These are phyloP conservation scores for Misgurnus anguillicaudatus DNA, from an alignment of 2,113 vertebrate species.

Conservation along the genomic window DNA sequence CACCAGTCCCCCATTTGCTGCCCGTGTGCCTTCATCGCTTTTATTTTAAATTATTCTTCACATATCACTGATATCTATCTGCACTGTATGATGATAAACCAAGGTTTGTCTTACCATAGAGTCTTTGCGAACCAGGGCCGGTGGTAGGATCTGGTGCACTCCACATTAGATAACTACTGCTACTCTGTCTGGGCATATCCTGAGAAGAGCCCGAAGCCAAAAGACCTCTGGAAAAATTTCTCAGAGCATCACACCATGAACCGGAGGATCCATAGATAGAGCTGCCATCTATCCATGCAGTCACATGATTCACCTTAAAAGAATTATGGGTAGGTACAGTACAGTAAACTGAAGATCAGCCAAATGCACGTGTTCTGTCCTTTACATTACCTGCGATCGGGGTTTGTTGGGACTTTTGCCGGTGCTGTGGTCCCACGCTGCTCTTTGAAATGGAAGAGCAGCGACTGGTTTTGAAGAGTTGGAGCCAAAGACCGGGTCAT, in stretches of 20 bases:
- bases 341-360: not conserved
- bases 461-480: constrained; percentile 65
- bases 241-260: constrained; percentile 88
- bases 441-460: constrained; percentile 84
- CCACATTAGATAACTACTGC: constrained; percentile 79
- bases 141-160: constrained; percentile 81
- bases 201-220: constrained; percentile 70
- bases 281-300: constrained; percentile 94
- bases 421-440: constrained; percentile 77
- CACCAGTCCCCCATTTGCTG: no score
- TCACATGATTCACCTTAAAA: constrained; percentile 84
- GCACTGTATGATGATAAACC: no score
- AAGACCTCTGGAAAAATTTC: constrained; percentile 81
- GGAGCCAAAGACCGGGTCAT: constrained; percentile 84
- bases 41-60: no score
- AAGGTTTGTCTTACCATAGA: constrained; percentile 73
- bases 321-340: not conserved
- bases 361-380: not conserved
- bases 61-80: no score
- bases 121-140: constrained; percentile 66
- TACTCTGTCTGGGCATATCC: constrained; percentile 72
- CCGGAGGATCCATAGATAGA: constrained; percentile 91
- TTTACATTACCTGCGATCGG: constrained; percentile 73
- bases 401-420: constrained; percentile 91
- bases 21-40: no score